Evolutionary conservation across 1,140 invertebrate species (phyloP), one percentile per base, ranked within the genome.

Genomic region (Lepeophtheirus salmonis): DNA sequence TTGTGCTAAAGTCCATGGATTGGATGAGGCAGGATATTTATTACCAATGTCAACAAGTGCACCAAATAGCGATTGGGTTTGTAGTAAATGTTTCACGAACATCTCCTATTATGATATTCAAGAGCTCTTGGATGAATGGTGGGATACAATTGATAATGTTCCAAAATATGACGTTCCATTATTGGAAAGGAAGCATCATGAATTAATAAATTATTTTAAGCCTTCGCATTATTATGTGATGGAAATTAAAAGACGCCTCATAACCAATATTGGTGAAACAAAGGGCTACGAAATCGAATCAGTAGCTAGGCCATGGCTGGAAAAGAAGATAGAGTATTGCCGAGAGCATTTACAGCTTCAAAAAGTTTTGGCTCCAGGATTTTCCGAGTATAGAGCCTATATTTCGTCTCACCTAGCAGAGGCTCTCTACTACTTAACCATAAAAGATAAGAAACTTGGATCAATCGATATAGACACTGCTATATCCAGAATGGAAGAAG

Each of bases 261-360:
- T 41, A 10, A n/a, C n/a, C 6, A n/a, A 17, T 25, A 18, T 55
- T 18, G 53, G 53, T 4, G 53, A 55, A 25, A 16, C 22, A 18
- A 55, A 55, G 22, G 53, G 53, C 12, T 55, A 21, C 22, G 53
- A 55, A 3, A 18, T 18, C 24, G 20, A 55, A 16, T 6, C 3
- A 4, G 53, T 55, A 6, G 16, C 53, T 13, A 21, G 16, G 13
- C 16, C 22, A 4, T 55, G 53, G 53, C 22, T 55, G 22, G 20
- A 55, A 22, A 55, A 55, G 22, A 55, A 55, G 22, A 20, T 55
- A 13, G 53, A 55, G 22, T 55, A 18, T 17, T 55, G 53, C 21
- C 12, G 22, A 20, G 53, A 55, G 16, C 53, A 55, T 55, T 22
- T 55, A 6, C 6, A 55, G 17, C 16, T 55, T 4, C 53, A 55